phyloP scores from a whole-genome alignment of 92 coral and sea anemone species.

The Epizoanthus rinbou region DNA sequence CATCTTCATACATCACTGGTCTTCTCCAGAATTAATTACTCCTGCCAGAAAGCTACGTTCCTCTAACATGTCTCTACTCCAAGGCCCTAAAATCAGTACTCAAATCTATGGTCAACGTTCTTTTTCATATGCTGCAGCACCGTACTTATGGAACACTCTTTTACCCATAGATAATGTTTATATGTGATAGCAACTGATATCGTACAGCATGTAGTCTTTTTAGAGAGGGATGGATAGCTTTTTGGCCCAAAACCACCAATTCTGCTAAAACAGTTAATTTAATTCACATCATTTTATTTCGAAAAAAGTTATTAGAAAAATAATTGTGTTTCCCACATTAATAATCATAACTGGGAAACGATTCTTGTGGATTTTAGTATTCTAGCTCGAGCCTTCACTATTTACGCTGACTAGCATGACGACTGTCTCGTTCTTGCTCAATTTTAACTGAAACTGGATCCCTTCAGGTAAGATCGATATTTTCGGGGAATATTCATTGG shows the following conservation, averaged over 20 bases:
- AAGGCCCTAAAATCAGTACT: too few species aligned
- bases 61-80: too few species aligned
- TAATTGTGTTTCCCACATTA: not conserved
- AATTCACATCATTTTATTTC: not conserved
- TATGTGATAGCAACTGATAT: not conserved
- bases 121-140: too few species aligned
- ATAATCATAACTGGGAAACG: not conserved
- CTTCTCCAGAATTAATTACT: too few species aligned
- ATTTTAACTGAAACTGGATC: not conserved
- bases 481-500: not conserved
- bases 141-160: not conserved
- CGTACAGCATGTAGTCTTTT: not conserved
- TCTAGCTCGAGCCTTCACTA: not conserved
- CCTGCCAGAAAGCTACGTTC: too few species aligned
- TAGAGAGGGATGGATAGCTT: not conserved
- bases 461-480: not conserved
- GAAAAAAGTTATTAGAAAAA: not conserved
- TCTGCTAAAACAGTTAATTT: not conserved
- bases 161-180: not conserved
- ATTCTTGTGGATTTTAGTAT: not conserved
- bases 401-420: not conserved
- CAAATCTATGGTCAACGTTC: too few species aligned
- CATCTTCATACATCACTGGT: too few species aligned
- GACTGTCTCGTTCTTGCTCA: not conserved
- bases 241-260: not conserved